Conservation (phyloP, 2,113 vertebrate species). For the Parus major region DNA sequence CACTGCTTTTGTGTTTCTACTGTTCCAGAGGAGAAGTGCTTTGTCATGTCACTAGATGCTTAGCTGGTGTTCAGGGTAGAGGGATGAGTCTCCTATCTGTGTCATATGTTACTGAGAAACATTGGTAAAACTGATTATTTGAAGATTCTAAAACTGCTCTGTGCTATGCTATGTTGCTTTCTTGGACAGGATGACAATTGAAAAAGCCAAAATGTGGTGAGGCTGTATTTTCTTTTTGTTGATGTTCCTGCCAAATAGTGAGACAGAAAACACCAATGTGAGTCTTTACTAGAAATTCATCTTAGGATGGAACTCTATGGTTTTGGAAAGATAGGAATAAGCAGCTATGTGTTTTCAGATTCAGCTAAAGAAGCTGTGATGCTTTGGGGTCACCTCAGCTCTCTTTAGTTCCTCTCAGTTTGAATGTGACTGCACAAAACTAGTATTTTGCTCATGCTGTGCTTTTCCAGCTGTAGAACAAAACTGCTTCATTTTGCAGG, state of each 20-base stretch:
- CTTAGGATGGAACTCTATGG: accelerated
- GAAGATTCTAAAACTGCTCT: not conserved
- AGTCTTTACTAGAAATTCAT: not conserved
- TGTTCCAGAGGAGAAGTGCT: not conserved
- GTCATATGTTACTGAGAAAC: not conserved
- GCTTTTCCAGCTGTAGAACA: not conserved
- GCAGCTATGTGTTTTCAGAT: not conserved
- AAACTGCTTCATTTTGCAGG: not conserved
- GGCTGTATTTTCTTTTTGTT: not conserved
- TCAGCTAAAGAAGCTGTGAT: not conserved
- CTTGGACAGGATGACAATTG: not conserved
- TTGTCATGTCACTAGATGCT: not conserved
- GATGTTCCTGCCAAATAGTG: not conserved
- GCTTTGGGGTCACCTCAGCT: not conserved
- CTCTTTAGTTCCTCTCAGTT: not conserved
- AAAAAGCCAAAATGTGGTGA: not conserved
- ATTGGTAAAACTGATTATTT: not conserved
- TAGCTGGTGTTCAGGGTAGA: not conserved
- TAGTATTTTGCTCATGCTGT: not conserved
- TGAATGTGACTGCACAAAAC: not conserved
- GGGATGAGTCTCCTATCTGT: not conserved
- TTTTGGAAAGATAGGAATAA: not conserved
- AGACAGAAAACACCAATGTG: not conserved
- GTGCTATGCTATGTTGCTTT: not conserved
- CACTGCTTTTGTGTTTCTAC: not conserved